These are phyloP conservation scores for Apis cerana DNA, from an alignment of 1,140 invertebrate genomes.

Conservation along the genomic window DNA sequence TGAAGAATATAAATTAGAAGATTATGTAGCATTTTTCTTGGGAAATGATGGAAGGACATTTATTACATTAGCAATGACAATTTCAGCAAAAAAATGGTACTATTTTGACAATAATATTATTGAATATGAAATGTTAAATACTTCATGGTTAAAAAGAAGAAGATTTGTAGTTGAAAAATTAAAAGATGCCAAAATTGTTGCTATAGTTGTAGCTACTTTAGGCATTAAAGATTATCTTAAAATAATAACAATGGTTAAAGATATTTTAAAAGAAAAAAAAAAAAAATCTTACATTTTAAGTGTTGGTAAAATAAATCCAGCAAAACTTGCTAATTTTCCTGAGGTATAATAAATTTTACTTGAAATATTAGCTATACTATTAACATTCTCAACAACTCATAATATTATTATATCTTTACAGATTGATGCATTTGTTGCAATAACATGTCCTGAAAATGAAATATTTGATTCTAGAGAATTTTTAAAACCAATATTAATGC, in stretches of 20 bases:
- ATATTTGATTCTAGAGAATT: conserved; percentile 93
- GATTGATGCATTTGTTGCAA: conserved; percentile 94
- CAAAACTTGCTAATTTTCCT: conserved; percentile 96
- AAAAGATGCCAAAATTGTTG: conserved; percentile 92
- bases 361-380: background rate
- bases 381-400: background rate
- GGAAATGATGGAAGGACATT: conserved; percentile 81
- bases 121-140: conserved; percentile 78
- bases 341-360: conserved; percentile 83
- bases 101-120: conserved; percentile 76
- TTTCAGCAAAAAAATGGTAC: conserved; percentile 81
- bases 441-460: conserved; percentile 94
- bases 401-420: conserved; percentile 78
- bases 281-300: conserved; percentile 96
- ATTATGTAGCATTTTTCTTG: conserved; percentile 83
- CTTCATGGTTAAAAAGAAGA: conserved; percentile 87
- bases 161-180: conserved; percentile 93
- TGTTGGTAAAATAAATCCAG: conserved; percentile 94
- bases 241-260: conserved; percentile 89
- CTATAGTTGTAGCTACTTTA: conserved; percentile 94
- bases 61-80: conserved; percentile 81
- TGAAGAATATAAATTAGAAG: conserved; percentile 65
- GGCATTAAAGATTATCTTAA: conserved; percentile 90
- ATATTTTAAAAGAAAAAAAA: conserved; percentile 86
- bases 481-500: conserved; percentile 94